Evolutionary conservation across 2,888 invertebrate genomes (phyloP).

Genomic region (Antheraea assamensis): DNA sequence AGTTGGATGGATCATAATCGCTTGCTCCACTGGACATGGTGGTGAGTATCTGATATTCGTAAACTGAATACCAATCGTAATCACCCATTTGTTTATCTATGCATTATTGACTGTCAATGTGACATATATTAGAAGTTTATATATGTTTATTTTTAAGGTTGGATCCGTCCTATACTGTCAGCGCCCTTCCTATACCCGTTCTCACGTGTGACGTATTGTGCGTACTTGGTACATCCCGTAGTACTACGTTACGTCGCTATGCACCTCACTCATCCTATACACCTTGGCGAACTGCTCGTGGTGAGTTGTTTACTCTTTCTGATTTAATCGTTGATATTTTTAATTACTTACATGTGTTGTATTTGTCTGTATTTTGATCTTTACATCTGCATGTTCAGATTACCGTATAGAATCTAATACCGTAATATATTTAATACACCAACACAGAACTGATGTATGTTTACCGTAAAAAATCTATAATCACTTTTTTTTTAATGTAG

Average conservation of each 20-base stretch:
- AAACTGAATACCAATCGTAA: background rate
- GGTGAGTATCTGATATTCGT: slow-evolving; percentile 66
- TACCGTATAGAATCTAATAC: too few relatives aligned
- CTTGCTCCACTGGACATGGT: slow-evolving; percentile 92
- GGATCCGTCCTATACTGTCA: slow-evolving; percentile 87
- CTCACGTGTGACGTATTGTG: slow-evolving; percentile 93
- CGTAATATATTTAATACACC: too few relatives aligned
- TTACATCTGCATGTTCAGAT: background rate
- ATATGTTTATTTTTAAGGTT: slow-evolving; percentile 61
- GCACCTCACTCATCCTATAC: slow-evolving; percentile 91
- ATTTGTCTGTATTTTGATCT: background rate
- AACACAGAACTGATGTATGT: too few relatives aligned
- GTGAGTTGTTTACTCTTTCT: slow-evolving; percentile 52
- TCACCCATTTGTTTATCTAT: too few relatives aligned
- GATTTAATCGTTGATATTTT: background rate
- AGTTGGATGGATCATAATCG: slow-evolving; percentile 91
- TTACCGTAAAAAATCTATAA: too few relatives aligned
- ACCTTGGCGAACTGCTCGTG: slow-evolving; percentile 90
- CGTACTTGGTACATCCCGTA: slow-evolving; percentile 92
- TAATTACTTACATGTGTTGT: background rate
- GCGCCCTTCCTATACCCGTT: slow-evolving; percentile 91
- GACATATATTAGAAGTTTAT: too few relatives aligned
- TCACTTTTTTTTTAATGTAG: too few relatives aligned
- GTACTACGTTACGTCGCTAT: slow-evolving; percentile 90
- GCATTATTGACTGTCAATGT: too few relatives aligned